Conservation (phyloP, 1,140 invertebrate genomes). For the Microplitis demolitor region DNA sequence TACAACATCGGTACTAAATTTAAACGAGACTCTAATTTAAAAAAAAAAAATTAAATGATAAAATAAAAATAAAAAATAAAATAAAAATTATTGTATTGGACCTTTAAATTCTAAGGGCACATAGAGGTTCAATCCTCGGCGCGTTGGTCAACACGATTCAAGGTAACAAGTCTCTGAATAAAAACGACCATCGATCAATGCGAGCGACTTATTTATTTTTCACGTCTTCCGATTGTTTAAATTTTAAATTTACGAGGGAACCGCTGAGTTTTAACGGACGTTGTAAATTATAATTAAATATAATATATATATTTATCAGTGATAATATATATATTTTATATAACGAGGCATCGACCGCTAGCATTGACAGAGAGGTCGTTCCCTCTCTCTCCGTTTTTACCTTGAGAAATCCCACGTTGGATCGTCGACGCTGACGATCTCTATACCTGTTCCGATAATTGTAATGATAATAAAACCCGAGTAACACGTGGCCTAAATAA, state of each 20-base stretch:
- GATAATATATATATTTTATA: no score
- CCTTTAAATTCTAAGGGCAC: neutral
- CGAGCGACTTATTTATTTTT: slow-evolving; percentile 40
- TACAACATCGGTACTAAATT: slow-evolving; percentile 48
- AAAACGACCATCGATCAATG: slow-evolving; percentile 58
- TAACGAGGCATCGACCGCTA: slow-evolving; percentile 32
- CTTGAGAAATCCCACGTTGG: slow-evolving; percentile 54
- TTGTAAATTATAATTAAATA: no score
- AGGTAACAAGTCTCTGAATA: slow-evolving; percentile 61
- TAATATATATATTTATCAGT: no score
- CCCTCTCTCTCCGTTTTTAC: slow-evolving; percentile 59
- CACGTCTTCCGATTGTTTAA: neutral
- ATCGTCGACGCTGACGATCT: slow-evolving; percentile 39
- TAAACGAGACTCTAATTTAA: neutral
- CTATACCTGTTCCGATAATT: neutral
- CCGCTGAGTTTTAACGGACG: no score
- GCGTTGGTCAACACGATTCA: slow-evolving; percentile 42
- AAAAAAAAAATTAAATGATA: slow-evolving; percentile 10
- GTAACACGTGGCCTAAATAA: neutral
- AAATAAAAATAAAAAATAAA: slow-evolving; percentile 13
- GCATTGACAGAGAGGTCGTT: slow-evolving; percentile 57
- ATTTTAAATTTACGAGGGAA: no score
- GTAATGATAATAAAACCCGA: neutral
- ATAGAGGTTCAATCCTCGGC: slow-evolving; percentile 7
- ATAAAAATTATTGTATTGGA: slow-evolving; percentile 4